These are phyloP conservation scores for Corythornis vintsioides DNA, from an alignment of 2,113 vertebrate species.

Conservation along the genomic window DNA sequence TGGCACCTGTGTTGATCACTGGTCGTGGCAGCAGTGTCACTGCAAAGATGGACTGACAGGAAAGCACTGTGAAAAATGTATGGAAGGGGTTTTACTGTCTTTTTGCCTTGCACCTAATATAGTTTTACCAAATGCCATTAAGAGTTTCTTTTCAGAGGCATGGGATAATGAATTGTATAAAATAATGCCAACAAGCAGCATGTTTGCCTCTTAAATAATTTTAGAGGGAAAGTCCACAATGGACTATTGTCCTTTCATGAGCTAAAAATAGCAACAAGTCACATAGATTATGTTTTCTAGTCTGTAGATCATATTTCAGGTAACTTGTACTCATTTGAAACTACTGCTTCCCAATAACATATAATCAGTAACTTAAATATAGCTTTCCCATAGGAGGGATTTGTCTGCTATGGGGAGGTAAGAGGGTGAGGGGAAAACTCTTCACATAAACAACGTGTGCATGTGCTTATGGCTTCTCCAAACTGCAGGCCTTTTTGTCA, in stretches of 20 bases:
- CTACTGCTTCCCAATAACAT: not conserved
- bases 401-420: not conserved
- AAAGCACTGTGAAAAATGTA: slow-evolving; percentile 94
- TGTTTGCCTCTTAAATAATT: not conserved
- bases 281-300: not conserved
- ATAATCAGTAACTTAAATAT: not conserved
- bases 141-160: not conserved
- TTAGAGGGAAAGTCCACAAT: not conserved
- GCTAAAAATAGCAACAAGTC: not conserved
- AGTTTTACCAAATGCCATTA: not conserved
- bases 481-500: not conserved
- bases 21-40: slow-evolving; percentile 95
- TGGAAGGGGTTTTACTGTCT: not conserved
- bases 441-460: not conserved
- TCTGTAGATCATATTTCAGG: not conserved
- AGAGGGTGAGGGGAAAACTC: not conserved
- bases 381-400: not conserved
- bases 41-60: slow-evolving; percentile 91
- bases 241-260: not conserved
- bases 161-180: not conserved
- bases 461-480: not conserved
- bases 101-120: not conserved
- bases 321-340: not conserved
- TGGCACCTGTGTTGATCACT: slow-evolving; percentile 90
- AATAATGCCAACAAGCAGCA: not conserved